phyloP scores from a whole-genome alignment of 2,888 invertebrate genomes.

The Patella caerulea region DNA sequence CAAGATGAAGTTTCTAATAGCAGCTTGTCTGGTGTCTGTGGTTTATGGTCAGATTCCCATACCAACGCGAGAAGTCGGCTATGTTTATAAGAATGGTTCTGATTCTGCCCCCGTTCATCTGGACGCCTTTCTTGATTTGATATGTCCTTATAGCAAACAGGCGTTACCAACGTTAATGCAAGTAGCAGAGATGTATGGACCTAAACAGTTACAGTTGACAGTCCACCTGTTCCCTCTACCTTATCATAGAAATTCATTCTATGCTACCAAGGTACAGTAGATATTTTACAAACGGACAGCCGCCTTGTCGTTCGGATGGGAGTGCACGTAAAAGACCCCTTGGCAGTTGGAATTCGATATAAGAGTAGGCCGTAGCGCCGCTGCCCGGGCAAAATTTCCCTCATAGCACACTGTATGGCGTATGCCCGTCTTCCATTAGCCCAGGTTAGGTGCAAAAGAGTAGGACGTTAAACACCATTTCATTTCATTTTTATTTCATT shows the following conservation, averaged over 20 bases:
- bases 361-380: too few species aligned
- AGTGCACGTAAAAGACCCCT: too few species aligned
- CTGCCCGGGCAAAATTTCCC: too few species aligned
- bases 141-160: slow-evolving; percentile 58
- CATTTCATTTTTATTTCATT: too few species aligned
- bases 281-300: too few species aligned
- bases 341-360: too few species aligned
- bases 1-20: too few species aligned
- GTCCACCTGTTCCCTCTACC: slow-evolving; percentile 62
- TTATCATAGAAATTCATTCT: slow-evolving; percentile 60
- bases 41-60: slow-evolving; percentile 42
- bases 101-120: slow-evolving; percentile 48
- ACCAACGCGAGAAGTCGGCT: slow-evolving; percentile 54
- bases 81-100: slow-evolving; percentile 46
- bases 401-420: too few species aligned
- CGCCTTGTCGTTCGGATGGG: too few species aligned
- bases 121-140: slow-evolving; percentile 57
- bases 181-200: slow-evolving; percentile 56
- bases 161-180: slow-evolving; percentile 47
- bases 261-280: slow-evolving; percentile 52
- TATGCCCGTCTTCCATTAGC: too few species aligned
- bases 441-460: too few species aligned
- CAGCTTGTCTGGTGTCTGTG: not conserved
- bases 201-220: slow-evolving; percentile 43
- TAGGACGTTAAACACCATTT: too few species aligned